phyloP scores from a whole-genome alignment of 2,113 vertebrate species.

The Hippopotamus amphibius region DNA sequence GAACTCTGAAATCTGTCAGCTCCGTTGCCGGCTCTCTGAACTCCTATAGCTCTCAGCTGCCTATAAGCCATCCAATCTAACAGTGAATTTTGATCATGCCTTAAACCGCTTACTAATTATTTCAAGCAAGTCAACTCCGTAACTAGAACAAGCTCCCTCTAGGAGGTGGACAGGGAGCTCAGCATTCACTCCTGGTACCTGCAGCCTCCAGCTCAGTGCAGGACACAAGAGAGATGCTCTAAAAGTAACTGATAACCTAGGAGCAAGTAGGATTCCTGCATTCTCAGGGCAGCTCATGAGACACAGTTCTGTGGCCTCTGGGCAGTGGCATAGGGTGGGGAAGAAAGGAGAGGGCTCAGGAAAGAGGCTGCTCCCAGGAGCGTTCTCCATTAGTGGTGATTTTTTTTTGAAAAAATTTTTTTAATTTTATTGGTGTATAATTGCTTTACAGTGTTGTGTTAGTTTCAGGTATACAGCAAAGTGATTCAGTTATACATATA shows the following conservation, averaged over 20 bases:
- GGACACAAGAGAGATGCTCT: background rate
- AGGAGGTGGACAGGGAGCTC: background rate
- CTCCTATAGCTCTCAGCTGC: background rate
- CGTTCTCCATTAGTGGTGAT: background rate
- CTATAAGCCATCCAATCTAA: background rate
- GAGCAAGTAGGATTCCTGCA: background rate
- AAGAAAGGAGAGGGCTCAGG: too few relatives aligned
- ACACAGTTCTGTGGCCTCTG: background rate
- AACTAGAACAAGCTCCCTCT: background rate
- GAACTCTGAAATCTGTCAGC: background rate
- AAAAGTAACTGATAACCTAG: background rate
- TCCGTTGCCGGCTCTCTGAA: background rate
- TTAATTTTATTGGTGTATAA: too few relatives aligned
- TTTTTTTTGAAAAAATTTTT: background rate
- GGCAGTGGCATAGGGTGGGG: fast-evolving
- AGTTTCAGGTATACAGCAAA: too few relatives aligned
- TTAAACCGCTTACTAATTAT: background rate
- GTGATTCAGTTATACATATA: too few relatives aligned
- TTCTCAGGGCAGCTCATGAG: background rate
- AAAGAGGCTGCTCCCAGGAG: background rate
- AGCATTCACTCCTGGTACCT: background rate
- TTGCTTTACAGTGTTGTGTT: too few relatives aligned
- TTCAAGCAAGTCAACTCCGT: background rate
- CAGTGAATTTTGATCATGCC: background rate
- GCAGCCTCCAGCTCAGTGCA: background rate